phyloP scores from a whole-genome alignment of 2,113 vertebrate genomes.

The Antechinus stuartii region DNA sequence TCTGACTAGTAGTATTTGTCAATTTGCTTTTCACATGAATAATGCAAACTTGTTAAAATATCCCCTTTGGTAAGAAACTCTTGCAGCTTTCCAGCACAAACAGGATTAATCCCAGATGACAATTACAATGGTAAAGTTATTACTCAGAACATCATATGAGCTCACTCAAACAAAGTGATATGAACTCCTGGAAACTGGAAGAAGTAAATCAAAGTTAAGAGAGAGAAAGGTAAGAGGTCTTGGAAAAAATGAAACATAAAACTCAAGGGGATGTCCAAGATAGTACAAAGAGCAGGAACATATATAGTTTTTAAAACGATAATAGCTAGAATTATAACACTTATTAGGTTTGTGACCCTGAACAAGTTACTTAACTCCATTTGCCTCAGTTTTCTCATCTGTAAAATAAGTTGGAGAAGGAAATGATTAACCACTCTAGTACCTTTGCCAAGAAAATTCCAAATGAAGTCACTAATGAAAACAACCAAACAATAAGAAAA shows the following conservation, averaged over 20 bases:
- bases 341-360: neutral
- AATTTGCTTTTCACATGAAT: constrained; percentile 40
- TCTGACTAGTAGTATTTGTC: neutral
- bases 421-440: neutral
- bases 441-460: neutral
- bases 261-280: neutral
- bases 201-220: constrained; percentile 40
- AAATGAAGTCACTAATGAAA: no score
- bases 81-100: constrained; percentile 8
- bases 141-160: constrained; percentile 41
- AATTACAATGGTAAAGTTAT: constrained; percentile 12
- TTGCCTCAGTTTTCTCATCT: neutral
- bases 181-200: constrained; percentile 14
- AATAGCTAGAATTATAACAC: neutral
- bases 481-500: no score
- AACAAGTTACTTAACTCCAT: neutral
- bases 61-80: constrained; percentile 18
- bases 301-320: neutral
- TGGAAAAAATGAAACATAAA: constrained; percentile 11
- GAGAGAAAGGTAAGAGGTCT: constrained; percentile 19
- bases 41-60: constrained; percentile 18
- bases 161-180: constrained; percentile 29
- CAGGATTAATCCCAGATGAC: constrained; percentile 29
- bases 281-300: neutral
- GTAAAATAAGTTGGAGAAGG: neutral